phyloP scores from a whole-genome alignment of 2,888 invertebrate genomes.

The Mythimna ferrago region DNA sequence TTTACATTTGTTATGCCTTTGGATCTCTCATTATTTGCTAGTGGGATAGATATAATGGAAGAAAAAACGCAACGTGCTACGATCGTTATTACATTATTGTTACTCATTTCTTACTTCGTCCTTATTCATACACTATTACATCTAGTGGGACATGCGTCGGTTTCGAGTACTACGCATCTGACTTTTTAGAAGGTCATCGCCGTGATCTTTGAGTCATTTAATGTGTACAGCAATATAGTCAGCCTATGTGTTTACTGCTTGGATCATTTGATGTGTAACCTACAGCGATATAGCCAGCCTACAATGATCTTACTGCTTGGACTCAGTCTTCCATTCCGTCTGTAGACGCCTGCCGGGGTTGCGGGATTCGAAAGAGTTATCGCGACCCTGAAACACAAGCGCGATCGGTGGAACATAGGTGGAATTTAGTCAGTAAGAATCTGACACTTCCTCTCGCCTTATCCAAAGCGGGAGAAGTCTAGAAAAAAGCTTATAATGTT shows the following conservation, averaged over 20 bases:
- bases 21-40: not conserved
- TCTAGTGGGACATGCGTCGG: not conserved
- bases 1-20: constrained; percentile 13
- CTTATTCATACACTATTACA: constrained; percentile 1
- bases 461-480: too few species aligned
- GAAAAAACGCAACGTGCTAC: not conserved
- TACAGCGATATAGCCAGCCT: not conserved
- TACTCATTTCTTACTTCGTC: not conserved
- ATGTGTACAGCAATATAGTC: not conserved
- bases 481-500: not conserved
- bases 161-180: not conserved
- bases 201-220: not conserved
- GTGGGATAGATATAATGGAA: too few species aligned
- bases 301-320: not conserved
- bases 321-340: not conserved
- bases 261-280: constrained; percentile 7
- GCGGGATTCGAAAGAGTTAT: too few species aligned
- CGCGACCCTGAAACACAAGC: too few species aligned
- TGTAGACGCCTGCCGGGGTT: too few species aligned
- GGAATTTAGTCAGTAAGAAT: too few species aligned
- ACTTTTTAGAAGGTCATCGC: not conserved
- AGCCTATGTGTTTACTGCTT: not conserved
- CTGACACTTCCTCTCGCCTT: too few species aligned
- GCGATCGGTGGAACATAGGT: too few species aligned
- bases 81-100: constrained; percentile 1